Conservation (phyloP, 2,888 invertebrate genomes). For the Agrotis exclamationis region DNA sequence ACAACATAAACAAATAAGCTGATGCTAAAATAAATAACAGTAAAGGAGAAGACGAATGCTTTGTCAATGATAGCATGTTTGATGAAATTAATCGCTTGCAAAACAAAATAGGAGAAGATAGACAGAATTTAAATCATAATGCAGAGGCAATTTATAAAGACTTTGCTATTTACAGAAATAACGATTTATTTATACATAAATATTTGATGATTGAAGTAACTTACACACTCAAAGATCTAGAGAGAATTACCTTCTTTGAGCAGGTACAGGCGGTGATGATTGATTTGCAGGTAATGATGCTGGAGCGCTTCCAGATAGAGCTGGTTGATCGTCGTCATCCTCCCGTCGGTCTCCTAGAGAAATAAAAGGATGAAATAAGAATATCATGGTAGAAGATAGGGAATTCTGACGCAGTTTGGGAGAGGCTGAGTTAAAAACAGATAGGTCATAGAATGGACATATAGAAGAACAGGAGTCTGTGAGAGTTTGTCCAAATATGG, state of each 20-base stretch:
- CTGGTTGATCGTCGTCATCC: slow-evolving; percentile 78
- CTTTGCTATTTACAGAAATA: slow-evolving; percentile 2
- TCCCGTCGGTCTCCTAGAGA: slow-evolving; percentile 82
- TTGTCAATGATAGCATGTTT: slow-evolving; percentile 24
- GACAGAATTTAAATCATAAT: slow-evolving; percentile 32
- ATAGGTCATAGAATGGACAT: too few relatives aligned
- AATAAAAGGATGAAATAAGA: background rate
- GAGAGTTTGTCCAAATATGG: too few relatives aligned
- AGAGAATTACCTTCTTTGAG: slow-evolving; percentile 86
- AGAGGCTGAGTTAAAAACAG: too few relatives aligned
- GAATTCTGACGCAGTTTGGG: too few relatives aligned
- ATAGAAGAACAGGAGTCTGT: too few relatives aligned
- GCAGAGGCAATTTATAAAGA: background rate
- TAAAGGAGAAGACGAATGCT: slow-evolving; percentile 3
- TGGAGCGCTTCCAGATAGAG: slow-evolving; percentile 86
- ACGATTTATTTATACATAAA: background rate
- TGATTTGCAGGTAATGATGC: slow-evolving; percentile 84
- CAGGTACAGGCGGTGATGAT: slow-evolving; percentile 86
- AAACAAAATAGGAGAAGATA: slow-evolving; percentile 29
- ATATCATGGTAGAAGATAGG: background rate
- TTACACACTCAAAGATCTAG: background rate
- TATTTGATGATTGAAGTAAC: background rate
- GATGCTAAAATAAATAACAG: slow-evolving; percentile 10
- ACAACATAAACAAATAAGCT: slow-evolving; percentile 45
- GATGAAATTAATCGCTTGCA: slow-evolving; percentile 16